Evolutionary conservation across 2,888 invertebrate genomes (phyloP).

Genomic region (Limnephilus auricula): DNA sequence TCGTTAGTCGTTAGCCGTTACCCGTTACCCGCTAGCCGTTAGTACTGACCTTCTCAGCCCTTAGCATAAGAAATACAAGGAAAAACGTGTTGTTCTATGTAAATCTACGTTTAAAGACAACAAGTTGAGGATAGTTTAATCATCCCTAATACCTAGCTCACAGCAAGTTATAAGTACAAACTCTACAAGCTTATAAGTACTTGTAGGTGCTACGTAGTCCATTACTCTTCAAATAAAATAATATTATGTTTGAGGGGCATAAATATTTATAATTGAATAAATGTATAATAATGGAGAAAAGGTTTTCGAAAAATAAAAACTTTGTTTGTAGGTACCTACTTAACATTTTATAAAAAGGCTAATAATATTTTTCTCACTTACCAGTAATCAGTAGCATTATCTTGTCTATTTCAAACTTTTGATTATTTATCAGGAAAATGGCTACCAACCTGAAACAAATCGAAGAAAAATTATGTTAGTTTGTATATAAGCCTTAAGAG

Average conservation of each 20-base stretch:
- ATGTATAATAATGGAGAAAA: too few species aligned
- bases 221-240: background rate
- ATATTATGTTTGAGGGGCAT: background rate
- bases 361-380: background rate
- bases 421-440: background rate
- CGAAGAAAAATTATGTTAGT: conserved; percentile 5
- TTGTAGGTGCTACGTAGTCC: background rate
- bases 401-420: background rate
- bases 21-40: background rate
- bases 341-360: too few species aligned
- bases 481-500: too few species aligned
- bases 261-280: background rate
- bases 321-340: too few species aligned
- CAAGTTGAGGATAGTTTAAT: conserved; percentile 1
- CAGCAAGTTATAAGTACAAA: background rate
- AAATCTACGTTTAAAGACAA: conserved; percentile 41
- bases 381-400: background rate
- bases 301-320: too few species aligned
- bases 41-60: conserved; percentile 12
- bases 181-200: background rate
- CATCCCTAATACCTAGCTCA: conserved; percentile 17
- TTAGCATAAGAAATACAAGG: conserved; percentile 19
- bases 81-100: conserved; percentile 28
- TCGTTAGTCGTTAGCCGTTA: conserved; percentile 24
- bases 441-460: conserved; percentile 59